These are phyloP conservation scores for Pelodytes ibericus DNA, from an alignment of 2,797 vertebrate species.

Conservation along the genomic window DNA sequence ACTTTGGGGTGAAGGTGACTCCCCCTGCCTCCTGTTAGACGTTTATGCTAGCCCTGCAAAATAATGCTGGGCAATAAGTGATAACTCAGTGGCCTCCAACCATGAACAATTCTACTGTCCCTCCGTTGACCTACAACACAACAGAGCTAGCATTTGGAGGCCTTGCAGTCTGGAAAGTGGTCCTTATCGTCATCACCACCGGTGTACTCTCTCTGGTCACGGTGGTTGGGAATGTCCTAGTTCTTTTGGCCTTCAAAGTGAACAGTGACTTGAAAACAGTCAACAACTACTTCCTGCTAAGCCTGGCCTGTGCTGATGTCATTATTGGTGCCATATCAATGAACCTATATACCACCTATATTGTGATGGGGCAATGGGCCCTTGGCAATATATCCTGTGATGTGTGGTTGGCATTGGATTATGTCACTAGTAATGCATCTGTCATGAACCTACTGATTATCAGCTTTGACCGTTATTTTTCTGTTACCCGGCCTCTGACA, in stretches of 20 bases:
- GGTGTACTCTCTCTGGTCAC: conserved; percentile 76
- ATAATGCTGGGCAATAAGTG: conserved; percentile 26
- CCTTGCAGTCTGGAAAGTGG: conserved; percentile 71
- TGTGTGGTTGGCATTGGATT: conserved; percentile 79
- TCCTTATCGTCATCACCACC: conserved; percentile 72
- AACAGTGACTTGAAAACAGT: conserved; percentile 79
- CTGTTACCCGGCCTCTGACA: conserved; percentile 76
- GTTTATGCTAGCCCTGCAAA: conserved; percentile 27
- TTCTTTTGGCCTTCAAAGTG: conserved; percentile 78
- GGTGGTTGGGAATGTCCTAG: conserved; percentile 76
- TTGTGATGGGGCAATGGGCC: conserved; percentile 77
- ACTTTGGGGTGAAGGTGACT: neutral
- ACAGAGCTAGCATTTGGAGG: conserved; percentile 59
- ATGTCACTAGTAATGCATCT: conserved; percentile 79
- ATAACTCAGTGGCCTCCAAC: conserved; percentile 21
- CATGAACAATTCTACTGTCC: conserved; percentile 53
- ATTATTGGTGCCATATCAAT: conserved; percentile 79
- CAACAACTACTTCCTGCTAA: conserved; percentile 80
- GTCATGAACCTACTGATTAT: conserved; percentile 83
- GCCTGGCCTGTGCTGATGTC: conserved; percentile 78
- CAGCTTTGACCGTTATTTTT: conserved; percentile 82
- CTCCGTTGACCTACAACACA: conserved; percentile 62
- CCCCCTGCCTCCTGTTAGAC: neutral
- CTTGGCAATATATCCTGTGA: conserved; percentile 76
- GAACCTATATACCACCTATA: conserved; percentile 80